These are phyloP conservation scores for Gonocerus acuteangulatus DNA, from an alignment of 2,888 invertebrate species.

Conservation along the genomic window DNA sequence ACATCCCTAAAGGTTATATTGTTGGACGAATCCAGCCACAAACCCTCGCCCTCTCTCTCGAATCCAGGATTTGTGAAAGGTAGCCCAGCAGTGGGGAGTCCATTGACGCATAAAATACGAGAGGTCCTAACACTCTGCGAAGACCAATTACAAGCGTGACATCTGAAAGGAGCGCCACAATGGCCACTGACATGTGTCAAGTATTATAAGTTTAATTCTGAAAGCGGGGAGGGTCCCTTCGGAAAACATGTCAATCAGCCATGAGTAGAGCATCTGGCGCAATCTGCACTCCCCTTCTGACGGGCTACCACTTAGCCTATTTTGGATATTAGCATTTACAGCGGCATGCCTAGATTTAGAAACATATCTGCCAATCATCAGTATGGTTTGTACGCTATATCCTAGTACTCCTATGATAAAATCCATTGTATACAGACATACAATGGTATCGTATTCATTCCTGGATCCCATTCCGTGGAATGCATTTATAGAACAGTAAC, in stretches of 20 bases:
- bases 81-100: background rate
- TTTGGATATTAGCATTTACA: conserved; percentile 17
- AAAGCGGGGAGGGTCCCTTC: background rate
- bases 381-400: too few relatives aligned
- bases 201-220: conserved; percentile 23
- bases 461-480: too few relatives aligned
- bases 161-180: conserved; percentile 23
- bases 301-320: conserved; percentile 4
- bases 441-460: too few relatives aligned
- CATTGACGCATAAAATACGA: conserved; percentile 25
- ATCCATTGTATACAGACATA: too few relatives aligned
- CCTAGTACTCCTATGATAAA: too few relatives aligned
- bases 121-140: background rate
- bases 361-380: too few relatives aligned
- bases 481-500: too few relatives aligned
- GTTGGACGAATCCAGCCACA: too few relatives aligned
- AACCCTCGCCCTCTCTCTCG: too few relatives aligned
- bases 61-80: conserved; percentile 19
- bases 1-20: too few relatives aligned
- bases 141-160: conserved; percentile 20
- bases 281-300: background rate
- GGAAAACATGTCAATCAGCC: conserved; percentile 23
- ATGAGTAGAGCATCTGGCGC: conserved; percentile 8
- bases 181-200: conserved; percentile 23
- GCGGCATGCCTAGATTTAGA: too few relatives aligned